Conservation (phyloP, 2,888 invertebrate species). For the Monochamus alternatus region DNA sequence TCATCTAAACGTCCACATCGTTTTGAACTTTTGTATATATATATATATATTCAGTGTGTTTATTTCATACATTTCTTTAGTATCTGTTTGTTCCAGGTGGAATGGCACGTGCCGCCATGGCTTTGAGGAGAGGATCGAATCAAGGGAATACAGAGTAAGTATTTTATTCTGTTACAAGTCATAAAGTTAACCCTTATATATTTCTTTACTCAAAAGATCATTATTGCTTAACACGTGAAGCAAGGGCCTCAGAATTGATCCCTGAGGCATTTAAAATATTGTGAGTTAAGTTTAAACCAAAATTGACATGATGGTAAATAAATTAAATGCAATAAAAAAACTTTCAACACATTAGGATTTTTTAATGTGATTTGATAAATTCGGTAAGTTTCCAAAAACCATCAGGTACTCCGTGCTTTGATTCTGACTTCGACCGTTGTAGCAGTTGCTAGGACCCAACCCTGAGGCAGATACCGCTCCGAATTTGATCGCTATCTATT, state of each 20-base stretch:
- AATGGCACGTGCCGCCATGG: slow-evolving; percentile 85
- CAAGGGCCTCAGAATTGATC: too few species aligned
- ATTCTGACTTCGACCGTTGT: background rate
- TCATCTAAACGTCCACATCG: background rate
- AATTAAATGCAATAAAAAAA: too few species aligned
- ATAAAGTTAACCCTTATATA: too few species aligned
- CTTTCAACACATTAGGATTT: background rate
- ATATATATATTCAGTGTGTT: too few species aligned
- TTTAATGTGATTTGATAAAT: background rate
- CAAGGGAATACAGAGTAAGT: slow-evolving; percentile 83
- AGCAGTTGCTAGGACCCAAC: background rate
- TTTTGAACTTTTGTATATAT: too few species aligned
- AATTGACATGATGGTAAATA: too few species aligned
- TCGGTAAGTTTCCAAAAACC: background rate
- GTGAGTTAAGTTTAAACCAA: too few species aligned
- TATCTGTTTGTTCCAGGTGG: slow-evolving; percentile 70
- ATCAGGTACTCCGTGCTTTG: background rate
- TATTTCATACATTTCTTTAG: background rate
- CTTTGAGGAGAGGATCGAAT: slow-evolving; percentile 82
- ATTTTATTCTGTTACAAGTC: slow-evolving; percentile 36
- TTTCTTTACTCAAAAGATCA: too few species aligned
- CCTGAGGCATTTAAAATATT: too few species aligned
- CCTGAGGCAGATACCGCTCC: slow-evolving; percentile 10
- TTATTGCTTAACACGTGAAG: too few species aligned
- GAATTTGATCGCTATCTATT: background rate